Conservation (phyloP, 2,113 vertebrate species). For the Natator depressus region DNA sequence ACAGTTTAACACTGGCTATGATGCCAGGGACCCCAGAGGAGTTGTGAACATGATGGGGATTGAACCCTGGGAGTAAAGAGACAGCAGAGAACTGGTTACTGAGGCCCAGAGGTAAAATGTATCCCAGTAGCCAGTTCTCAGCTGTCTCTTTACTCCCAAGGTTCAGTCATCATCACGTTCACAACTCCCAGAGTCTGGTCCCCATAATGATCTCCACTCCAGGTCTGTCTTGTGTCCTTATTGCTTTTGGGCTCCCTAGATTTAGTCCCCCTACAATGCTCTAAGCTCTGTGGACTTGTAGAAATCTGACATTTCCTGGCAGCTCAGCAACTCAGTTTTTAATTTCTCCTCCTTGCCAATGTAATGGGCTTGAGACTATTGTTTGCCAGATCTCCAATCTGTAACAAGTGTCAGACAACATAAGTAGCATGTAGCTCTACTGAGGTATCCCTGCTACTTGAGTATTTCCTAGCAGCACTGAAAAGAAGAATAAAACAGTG, state of each 20-base stretch:
- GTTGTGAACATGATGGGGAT: no score
- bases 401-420: background rate
- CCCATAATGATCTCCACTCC: background rate
- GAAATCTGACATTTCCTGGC: background rate
- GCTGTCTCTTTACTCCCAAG: background rate
- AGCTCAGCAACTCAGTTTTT: background rate
- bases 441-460: background rate
- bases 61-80: no score
- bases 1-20: no score
- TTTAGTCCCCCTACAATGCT: background rate
- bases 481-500: background rate
- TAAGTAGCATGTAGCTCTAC: background rate
- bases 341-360: background rate
- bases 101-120: no score
- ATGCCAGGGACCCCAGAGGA: background rate
- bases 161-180: no score
- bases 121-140: background rate
- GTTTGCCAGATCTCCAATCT: background rate
- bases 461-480: background rate
- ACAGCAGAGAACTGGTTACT: no score
- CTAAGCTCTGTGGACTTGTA: background rate
- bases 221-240: background rate
- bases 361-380: background rate
- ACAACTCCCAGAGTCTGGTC: background rate
- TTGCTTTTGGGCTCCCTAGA: background rate